Base-by-base conservation (phyloP, 2,113 vertebrate genomes). In the Oncorhynchus masou region DNA sequence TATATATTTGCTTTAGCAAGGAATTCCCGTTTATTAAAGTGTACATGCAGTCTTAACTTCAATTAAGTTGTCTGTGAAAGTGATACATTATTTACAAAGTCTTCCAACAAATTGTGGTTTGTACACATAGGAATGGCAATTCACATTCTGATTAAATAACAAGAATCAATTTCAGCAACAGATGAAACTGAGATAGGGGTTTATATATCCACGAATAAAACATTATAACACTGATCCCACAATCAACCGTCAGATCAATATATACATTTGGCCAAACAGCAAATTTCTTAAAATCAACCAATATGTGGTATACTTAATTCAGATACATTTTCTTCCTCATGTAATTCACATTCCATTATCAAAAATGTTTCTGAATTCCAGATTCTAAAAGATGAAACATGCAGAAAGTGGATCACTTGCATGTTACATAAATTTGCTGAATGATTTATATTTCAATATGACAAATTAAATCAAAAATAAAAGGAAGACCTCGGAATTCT, bases 51-150 rank as follows among this genome's bases (percentile, higher is more conserved):
- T 71, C 76, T 81, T 84, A 80, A 86, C 59, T 74, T 80, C 82
- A 72, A 88, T 88, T 84, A 88, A 91, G 88, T 64, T 84, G 86
- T 83, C 87, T 29, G 68, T 80, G 74, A 83, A 83, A 80, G 90
- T 16, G 87, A 91, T 68, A 92, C 89, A 93, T 85, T 82, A 91
- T 92, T 89, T 91, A 93, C 91, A 93, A 81, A 84, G 86, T 74
- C 68, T 82, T 79, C 45, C 74, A 81, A 70, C 79, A 12, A 82
- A 84, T 77, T 75, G 78, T 82, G 78, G 59, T 74, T 82, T 59
- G 39, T 20, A 84, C 83, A 24, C 76, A 70, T 66, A 84, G 73
- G 34, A 84, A 51, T 73, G 75, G 11, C 60, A 51, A 66, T 85
- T 83, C 60, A 76, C 68, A 75, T 31, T n/a, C 45, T 72, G 78